These are phyloP conservation scores for Leptodactylus fuscus DNA, from an alignment of 2,113 vertebrate species.

Conservation along the genomic window DNA sequence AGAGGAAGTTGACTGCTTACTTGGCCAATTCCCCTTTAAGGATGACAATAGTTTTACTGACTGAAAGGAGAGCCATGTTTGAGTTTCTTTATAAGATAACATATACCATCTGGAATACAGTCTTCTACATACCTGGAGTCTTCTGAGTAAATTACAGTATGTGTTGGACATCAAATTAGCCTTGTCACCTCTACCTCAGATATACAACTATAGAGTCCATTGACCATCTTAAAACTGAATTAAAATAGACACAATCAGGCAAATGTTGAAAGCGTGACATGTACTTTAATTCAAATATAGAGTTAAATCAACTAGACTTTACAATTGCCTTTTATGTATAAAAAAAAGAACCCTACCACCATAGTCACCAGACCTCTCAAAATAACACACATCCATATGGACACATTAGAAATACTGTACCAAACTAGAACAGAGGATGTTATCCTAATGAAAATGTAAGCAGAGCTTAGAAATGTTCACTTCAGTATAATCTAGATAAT, in stretches of 20 bases:
- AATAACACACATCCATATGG: conserved; percentile 11
- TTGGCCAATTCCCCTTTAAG: too few species aligned
- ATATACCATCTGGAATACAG: too few species aligned
- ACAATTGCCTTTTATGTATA: conserved; percentile 5
- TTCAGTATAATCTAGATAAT: conserved; percentile 15
- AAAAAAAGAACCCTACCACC: conserved; percentile 37
- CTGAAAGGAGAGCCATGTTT: too few species aligned
- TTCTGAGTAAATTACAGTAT: too few species aligned
- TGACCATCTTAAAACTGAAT: not conserved
- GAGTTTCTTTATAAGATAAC: too few species aligned
- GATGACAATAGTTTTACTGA: too few species aligned
- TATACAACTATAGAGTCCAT: not conserved
- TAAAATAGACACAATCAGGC: conserved; percentile 16
- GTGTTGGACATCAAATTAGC: not conserved
- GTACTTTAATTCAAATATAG: conserved; percentile 51
- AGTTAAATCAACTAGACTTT: conserved; percentile 31
- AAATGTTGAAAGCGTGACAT: conserved; percentile 46
- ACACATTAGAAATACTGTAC: conserved; percentile 30
- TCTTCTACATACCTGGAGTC: too few species aligned
- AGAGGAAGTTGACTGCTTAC: too few species aligned
- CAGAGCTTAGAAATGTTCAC: conserved; percentile 27
- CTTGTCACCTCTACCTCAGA: not conserved
- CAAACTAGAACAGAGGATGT: not conserved
- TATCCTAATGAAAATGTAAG: conserved; percentile 12
- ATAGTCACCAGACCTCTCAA: conserved; percentile 33